phyloP scores from a whole-genome alignment of 2,888 invertebrate genomes.

The Candidula unifasciata region DNA sequence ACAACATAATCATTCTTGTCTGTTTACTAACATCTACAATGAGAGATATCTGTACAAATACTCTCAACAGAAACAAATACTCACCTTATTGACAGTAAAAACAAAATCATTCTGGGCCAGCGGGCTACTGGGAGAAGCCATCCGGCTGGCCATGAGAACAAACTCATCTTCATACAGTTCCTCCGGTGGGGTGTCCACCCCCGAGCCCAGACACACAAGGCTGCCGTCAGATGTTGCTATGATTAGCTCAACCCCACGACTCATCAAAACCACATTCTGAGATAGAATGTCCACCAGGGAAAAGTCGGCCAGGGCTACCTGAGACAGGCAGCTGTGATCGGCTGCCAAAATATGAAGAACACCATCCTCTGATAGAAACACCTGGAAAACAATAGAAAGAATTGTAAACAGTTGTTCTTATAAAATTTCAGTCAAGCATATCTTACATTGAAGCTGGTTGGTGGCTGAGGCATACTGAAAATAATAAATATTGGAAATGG shows the following conservation, averaged over 20 bases:
- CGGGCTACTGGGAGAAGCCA: conserved; percentile 56
- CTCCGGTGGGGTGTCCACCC: conserved; percentile 54
- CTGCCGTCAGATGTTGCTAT: conserved; percentile 74
- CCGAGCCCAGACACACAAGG: conserved; percentile 71
- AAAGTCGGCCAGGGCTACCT: conserved; percentile 70
- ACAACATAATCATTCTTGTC: too few relatives aligned
- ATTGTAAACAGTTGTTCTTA: too few relatives aligned
- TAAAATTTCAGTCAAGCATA: too few relatives aligned
- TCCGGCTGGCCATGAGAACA: not conserved
- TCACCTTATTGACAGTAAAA: conserved; percentile 62
- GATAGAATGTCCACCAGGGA: conserved; percentile 72
- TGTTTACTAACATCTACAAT: too few relatives aligned
- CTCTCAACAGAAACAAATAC: not conserved
- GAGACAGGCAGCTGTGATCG: conserved; percentile 67
- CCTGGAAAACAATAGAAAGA: conserved; percentile 54
- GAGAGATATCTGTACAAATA: not conserved
- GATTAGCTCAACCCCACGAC: conserved; percentile 69
- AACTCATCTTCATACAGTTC: conserved; percentile 48
- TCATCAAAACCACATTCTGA: conserved; percentile 69
- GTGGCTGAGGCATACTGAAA: too few relatives aligned
- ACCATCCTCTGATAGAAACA: conserved; percentile 70
- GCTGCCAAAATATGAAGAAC: conserved; percentile 69
- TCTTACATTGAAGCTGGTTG: too few relatives aligned
- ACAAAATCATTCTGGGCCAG: conserved; percentile 64
- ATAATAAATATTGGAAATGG: too few relatives aligned